Evolutionary conservation across 2,797 vertebrate genomes (phyloP), one percentile per base, ranked within the genome.

Genomic region (Leucoraja ocellata): DNA sequence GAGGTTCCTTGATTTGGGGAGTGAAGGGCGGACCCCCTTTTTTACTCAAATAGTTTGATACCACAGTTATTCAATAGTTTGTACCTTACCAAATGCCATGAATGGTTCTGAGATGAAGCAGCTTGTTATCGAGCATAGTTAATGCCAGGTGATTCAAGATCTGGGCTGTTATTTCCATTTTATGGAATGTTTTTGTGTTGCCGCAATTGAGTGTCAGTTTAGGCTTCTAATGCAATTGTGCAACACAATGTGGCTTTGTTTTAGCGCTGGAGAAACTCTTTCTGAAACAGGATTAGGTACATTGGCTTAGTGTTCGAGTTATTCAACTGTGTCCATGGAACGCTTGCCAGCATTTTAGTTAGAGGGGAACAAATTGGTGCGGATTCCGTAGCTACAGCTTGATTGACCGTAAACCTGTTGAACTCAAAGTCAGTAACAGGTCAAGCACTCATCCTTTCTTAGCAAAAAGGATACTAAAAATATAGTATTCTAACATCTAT

Each of bases 111-210:
- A 92, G 76, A 92, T 39, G 28, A 25, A 92, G 46, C 46, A 92
- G 90, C 36, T 76, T 76, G 46, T 92, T 76, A 92, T 58, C n/a
- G 39, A 76, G 68, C 90, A 54, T 25, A 92, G 71, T 91, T 91
- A 54, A 91, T 92, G 13, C 73, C 65, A 39, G 71, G 25, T 68
- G 10, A 74, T 68, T 16, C 71, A 54, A 76, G 36, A 10, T 92
- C 71, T 76, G 71, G 21, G n/a, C 25, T 74, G 8, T 63, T 68
- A 21, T 88, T 54, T 88, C 84, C 63, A 68, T 36, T 68, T 68
- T 68, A 36, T 88, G 18, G 61, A 88, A 88, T 63, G 14, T 6
- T 61, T 65, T n/a, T 91, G 90, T 25, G 39, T 92, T 74, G 65
- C 25, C 18, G 14, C 71, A n/a, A 58, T 76, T 76, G 68, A 76